These are phyloP conservation scores for Aelia acuminata DNA, from an alignment of 2,888 invertebrate species.

Conservation along the genomic window DNA sequence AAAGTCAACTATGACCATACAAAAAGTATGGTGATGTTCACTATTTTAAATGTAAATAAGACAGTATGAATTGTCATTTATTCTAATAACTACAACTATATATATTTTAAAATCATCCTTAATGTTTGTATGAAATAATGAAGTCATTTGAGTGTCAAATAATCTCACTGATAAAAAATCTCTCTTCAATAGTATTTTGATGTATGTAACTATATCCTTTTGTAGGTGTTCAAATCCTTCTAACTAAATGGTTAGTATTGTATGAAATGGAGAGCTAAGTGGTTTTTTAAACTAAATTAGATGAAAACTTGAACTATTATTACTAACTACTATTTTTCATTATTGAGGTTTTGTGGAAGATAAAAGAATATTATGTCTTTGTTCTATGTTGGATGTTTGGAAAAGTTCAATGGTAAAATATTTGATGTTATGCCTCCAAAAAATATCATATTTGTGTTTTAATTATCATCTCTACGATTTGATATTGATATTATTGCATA, in stretches of 20 bases:
- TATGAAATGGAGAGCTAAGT: background rate
- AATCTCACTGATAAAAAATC: background rate
- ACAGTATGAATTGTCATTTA: background rate
- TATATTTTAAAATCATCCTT: background rate
- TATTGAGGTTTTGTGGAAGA: background rate
- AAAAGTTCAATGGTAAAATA: background rate
- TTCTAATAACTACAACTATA: background rate
- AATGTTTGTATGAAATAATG: background rate
- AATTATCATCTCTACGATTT: background rate
- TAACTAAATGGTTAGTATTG: background rate
- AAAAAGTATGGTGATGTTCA: background rate
- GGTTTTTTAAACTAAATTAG: background rate
- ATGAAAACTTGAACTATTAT: background rate
- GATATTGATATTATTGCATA: background rate
- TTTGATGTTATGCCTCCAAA: background rate
- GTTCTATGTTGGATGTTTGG: too few relatives aligned
- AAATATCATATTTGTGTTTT: background rate
- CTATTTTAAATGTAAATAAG: background rate
- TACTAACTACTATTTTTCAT: background rate
- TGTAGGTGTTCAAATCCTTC: background rate
- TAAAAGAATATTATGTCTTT: background rate
- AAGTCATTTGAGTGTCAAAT: background rate
- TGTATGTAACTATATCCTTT: background rate
- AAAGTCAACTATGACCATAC: background rate
- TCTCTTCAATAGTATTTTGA: background rate